Conservation (phyloP, 1,140 invertebrate species). For the Drusus annulatus region DNA sequence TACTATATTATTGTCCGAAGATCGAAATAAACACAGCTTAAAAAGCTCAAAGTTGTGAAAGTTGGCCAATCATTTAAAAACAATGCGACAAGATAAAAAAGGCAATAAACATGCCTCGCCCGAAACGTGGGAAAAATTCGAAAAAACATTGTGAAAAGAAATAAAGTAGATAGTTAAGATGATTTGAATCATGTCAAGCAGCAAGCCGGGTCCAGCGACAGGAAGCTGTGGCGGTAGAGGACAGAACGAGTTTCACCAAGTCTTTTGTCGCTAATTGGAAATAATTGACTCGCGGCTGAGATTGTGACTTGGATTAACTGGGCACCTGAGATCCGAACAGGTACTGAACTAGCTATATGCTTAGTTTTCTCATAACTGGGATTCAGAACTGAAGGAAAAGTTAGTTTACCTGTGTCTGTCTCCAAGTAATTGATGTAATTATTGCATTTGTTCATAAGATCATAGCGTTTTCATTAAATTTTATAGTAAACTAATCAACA, state of each 20-base stretch:
- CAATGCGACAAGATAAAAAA: neutral
- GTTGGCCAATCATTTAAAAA: neutral
- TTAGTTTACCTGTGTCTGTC: no score
- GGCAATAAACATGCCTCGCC: neutral
- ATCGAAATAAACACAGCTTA: neutral
- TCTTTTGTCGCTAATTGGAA: slow-evolving; percentile 38
- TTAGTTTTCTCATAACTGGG: no score
- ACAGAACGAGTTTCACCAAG: slow-evolving; percentile 18
- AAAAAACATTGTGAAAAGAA: neutral
- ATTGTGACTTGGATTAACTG: slow-evolving; percentile 6
- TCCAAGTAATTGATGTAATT: no score
- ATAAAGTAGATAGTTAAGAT: neutral
- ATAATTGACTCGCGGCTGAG: slow-evolving; percentile 28
- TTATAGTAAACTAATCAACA: no score
- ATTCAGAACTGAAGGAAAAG: no score
- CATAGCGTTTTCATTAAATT: no score
- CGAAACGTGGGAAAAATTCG: neutral
- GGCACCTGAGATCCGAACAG: no score
- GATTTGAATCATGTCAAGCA: slow-evolving; percentile 11
- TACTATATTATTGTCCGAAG: neutral
- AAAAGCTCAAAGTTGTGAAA: neutral
- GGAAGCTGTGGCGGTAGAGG: neutral
- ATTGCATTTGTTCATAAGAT: no score
- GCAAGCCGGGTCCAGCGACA: neutral
- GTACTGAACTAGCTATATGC: no score